Percentiles rank a stretch among this genome's conserved stretches.
These are phyloP conservation scores for Caranx ignobilis DNA, from an alignment of 2,113 vertebrate species.

Conservation along the genomic window DNA sequence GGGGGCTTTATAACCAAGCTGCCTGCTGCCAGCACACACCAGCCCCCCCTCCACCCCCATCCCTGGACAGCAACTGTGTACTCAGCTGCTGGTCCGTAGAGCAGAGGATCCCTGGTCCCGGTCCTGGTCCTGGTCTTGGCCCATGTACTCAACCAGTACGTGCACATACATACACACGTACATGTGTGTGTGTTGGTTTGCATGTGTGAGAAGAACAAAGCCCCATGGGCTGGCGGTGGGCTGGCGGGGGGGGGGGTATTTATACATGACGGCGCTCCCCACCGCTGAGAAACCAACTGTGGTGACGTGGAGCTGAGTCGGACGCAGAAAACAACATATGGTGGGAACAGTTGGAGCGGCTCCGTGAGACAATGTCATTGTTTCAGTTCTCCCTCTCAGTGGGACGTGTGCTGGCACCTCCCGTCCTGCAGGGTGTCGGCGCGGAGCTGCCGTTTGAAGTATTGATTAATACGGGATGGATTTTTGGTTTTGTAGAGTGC, in stretches of 20 bases:
- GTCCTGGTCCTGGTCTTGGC: neutral
- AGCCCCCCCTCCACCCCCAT: neutral
- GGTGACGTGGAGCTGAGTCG: conserved; percentile 15
- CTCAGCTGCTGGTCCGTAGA: conserved; percentile 54
- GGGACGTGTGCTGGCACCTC: neutral
- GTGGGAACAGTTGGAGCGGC: conserved; percentile 19
- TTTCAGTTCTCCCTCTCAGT: conserved; percentile 18
- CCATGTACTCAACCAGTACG: neutral
- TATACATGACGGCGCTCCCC: conserved; percentile 36
- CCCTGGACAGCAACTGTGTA: conserved; percentile 51
- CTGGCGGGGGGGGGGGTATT: conserved; percentile 52
- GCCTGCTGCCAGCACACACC: conserved; percentile 12
- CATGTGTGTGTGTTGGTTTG: conserved; percentile 15
- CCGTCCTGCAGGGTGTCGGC: neutral
- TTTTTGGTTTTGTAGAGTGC: too few species aligned
- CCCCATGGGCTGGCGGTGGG: conserved; percentile 49
- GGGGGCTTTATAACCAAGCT: neutral
- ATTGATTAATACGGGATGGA: too few species aligned
- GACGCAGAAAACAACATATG: conserved; percentile 47
- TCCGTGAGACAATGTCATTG: conserved; percentile 2
- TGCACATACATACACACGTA: neutral
- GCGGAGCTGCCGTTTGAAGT: too few species aligned
- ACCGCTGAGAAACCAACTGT: conserved; percentile 56
- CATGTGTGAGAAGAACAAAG: conserved; percentile 36
- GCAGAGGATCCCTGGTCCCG: conserved; percentile 4